Evolutionary conservation across 2,888 invertebrate species (phyloP).

Genomic region (Teleogryllus oceanicus): DNA sequence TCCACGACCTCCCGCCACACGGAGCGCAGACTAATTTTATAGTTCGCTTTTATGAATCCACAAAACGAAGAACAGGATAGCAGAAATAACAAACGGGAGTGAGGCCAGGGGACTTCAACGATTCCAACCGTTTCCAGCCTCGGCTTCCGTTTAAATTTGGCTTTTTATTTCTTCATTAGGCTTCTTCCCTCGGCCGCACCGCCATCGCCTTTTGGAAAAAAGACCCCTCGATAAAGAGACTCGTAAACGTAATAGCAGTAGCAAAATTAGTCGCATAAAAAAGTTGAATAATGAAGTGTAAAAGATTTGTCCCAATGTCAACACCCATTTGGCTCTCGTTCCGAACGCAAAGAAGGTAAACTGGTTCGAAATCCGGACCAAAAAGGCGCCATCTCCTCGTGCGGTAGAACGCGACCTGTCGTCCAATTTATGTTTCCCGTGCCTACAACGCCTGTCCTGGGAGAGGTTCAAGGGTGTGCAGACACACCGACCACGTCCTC

Average conservation of each 20-base stretch:
- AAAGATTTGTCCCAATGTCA: slow-evolving; percentile 9
- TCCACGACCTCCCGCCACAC: no score
- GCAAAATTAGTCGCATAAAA: background rate
- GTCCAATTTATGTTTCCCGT: slow-evolving; percentile 10
- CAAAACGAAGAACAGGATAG: background rate
- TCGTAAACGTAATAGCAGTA: slow-evolving; percentile 18
- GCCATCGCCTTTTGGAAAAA: background rate
- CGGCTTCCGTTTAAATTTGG: background rate
- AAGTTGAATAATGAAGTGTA: slow-evolving; percentile 10
- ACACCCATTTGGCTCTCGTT: background rate
- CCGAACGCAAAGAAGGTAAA: background rate
- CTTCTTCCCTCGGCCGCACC: background rate
- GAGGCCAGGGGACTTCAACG: background rate
- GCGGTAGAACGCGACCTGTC: background rate
- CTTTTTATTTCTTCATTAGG: slow-evolving; percentile 1
- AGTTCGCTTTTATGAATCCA: background rate
- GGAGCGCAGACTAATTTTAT: background rate
- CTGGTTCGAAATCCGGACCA: slow-evolving; percentile 18
- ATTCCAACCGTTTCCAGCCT: background rate
- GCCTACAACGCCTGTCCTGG: background rate
- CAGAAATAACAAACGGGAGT: background rate
- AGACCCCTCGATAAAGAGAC: background rate
- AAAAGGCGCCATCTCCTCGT: background rate
- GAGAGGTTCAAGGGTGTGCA: no score
- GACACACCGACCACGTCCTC: background rate